A percentile compares a stretch with the other conserved stretches of the same genome.
phyloP scores from a whole-genome alignment of 2,797 vertebrate genomes.

The Hirundo rustica region DNA sequence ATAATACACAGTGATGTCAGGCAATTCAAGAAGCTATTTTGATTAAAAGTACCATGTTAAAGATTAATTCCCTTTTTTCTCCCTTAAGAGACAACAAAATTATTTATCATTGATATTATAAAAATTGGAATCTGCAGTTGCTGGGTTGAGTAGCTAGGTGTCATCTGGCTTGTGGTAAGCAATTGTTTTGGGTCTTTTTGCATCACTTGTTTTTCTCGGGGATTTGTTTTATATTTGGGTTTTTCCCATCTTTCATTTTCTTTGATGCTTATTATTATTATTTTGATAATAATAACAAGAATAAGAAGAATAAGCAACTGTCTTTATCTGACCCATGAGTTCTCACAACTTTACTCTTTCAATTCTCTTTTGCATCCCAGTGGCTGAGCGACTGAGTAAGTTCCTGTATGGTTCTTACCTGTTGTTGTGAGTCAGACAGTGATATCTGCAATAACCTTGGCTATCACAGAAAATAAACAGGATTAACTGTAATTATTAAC shows the following conservation, averaged over 20 bases:
- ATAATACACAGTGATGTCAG: neutral
- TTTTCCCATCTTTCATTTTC: rapidly evolving
- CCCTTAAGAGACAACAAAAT: neutral
- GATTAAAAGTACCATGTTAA: neutral
- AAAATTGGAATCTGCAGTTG: neutral
- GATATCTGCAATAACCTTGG: neutral
- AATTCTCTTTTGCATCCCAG: neutral
- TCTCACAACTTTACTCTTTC: neutral
- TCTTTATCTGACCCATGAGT: neutral
- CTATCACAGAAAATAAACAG: neutral
- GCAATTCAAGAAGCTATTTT: neutral
- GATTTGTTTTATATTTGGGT: rapidly evolving
- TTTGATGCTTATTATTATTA: neutral
- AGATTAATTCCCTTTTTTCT: neutral
- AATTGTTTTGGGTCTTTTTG: rapidly evolving
- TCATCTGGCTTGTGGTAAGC: rapidly evolving
- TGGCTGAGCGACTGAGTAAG: rapidly evolving
- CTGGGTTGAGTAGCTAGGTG: neutral
- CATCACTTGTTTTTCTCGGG: neutral
- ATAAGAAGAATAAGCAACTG: neutral
- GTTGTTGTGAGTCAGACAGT: rapidly evolving
- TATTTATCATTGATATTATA: neutral
- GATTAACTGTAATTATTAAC: neutral
- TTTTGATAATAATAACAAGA: no score
- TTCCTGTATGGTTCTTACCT: neutral